Conservation (phyloP, 2,888 invertebrate genomes). For the Patella ulyssiponensis region DNA sequence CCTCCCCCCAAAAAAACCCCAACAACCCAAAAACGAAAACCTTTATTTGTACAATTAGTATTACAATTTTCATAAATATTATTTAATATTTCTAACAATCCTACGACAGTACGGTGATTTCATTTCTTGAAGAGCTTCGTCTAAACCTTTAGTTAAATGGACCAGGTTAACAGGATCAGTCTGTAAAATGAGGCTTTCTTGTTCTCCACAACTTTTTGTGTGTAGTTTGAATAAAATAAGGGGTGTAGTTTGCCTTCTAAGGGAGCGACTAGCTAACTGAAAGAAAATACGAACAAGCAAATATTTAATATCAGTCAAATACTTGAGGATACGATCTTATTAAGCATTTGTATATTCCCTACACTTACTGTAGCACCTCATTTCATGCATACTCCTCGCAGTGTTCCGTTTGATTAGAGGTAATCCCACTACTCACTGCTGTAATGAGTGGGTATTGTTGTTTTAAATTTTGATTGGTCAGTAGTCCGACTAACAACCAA, state of each 20-base stretch:
- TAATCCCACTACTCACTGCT: too few species aligned
- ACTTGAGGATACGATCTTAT: too few species aligned
- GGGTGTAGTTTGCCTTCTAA: slow-evolving; percentile 65
- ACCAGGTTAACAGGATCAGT: slow-evolving; percentile 79
- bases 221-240: slow-evolving; percentile 63
- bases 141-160: slow-evolving; percentile 78
- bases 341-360: too few species aligned
- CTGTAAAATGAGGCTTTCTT: slow-evolving; percentile 63
- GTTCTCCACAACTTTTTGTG: slow-evolving; percentile 53
- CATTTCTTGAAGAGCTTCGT: slow-evolving; percentile 78
- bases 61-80: slow-evolving; percentile 16
- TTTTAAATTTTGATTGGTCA: too few species aligned
- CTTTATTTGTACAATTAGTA: neutral
- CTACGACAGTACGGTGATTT: slow-evolving; percentile 75
- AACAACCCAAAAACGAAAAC: neutral
- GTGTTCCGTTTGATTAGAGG: too few species aligned
- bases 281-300: slow-evolving; percentile 4
- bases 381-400: too few species aligned
- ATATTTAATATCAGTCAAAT: too few species aligned
- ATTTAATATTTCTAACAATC: slow-evolving; percentile 71
- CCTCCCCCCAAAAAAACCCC: neutral
- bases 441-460: too few species aligned
- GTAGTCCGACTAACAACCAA: too few species aligned
- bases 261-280: slow-evolving; percentile 66
- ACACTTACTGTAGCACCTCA: too few species aligned